phyloP scores from a whole-genome alignment of 2,888 invertebrate species.

The Periphyllus acericola region DNA sequence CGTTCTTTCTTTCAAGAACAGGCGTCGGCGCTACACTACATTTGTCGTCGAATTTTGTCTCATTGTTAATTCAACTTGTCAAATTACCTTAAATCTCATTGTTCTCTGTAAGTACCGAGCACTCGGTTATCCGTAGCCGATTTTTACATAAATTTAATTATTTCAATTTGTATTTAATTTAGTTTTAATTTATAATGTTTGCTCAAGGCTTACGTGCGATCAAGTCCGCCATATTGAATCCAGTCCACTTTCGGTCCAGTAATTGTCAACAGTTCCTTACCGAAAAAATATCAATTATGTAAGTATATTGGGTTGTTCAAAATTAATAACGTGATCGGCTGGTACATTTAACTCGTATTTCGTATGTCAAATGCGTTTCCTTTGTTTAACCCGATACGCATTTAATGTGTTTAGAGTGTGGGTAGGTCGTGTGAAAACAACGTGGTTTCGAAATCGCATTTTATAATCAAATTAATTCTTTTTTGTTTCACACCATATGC shows the following conservation, averaged over 20 bases:
- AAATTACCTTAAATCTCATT: background rate
- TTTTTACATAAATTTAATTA: background rate
- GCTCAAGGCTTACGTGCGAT: conserved; percentile 46
- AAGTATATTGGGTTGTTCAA: conserved; percentile 1
- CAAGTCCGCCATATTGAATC: conserved; percentile 60
- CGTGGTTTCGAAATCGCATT: background rate
- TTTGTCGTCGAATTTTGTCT: conserved; percentile 15
- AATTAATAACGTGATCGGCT: no score
- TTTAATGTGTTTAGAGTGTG: background rate
- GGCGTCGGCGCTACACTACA: conserved; percentile 41
- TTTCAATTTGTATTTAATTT: conserved; percentile 22
- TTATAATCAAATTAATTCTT: no score
- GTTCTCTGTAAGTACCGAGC: conserved; percentile 40
- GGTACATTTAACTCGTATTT: no score
- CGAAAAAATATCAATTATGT: conserved; percentile 40
- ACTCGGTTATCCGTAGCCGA: no score
- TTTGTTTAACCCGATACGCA: background rate
- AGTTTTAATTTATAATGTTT: conserved; percentile 51
- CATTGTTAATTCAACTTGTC: background rate
- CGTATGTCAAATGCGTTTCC: background rate
- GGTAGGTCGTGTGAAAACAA: background rate
- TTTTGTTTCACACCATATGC: no score
- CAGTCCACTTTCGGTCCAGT: conserved; percentile 4
- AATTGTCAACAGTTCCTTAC: conserved; percentile 24
- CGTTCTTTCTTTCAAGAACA: conserved; percentile 41